These are phyloP conservation scores for Mya arenaria DNA, from an alignment of 1,140 invertebrate genomes.

Conservation along the genomic window DNA sequence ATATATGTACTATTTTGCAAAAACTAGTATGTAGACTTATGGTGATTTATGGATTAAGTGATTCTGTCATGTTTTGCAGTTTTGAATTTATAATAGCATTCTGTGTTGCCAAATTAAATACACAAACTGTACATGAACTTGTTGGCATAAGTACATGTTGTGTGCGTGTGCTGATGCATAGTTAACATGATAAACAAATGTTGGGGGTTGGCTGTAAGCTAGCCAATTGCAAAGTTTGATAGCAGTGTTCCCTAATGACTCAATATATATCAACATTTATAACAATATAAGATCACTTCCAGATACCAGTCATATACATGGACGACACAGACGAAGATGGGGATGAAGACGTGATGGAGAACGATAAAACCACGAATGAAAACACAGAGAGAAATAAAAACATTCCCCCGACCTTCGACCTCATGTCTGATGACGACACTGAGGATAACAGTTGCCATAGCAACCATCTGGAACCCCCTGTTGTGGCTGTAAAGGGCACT, in stretches of 20 bases:
- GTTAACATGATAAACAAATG: background rate
- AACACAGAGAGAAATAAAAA: constrained; percentile 53
- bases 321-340: constrained; percentile 30
- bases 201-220: background rate
- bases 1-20: no score
- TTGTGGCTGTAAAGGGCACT: constrained; percentile 35
- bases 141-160: no score
- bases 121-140: background rate
- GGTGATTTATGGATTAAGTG: no score
- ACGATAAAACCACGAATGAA: constrained; percentile 43
- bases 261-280: background rate
- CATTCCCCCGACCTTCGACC: constrained; percentile 30
- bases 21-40: no score
- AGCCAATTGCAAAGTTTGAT: background rate
- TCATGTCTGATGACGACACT: constrained; percentile 8
- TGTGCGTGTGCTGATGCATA: background rate
- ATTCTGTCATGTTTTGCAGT: no score
- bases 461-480: background rate
- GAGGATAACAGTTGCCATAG: constrained; percentile 11
- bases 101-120: no score
- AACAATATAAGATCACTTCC: background rate
- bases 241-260: background rate
- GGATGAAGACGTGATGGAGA: constrained; percentile 7
- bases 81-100: no score
- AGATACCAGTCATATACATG: constrained; percentile 54